phyloP scores from a whole-genome alignment of 2,888 invertebrate species.

The Mamestra brassicae region DNA sequence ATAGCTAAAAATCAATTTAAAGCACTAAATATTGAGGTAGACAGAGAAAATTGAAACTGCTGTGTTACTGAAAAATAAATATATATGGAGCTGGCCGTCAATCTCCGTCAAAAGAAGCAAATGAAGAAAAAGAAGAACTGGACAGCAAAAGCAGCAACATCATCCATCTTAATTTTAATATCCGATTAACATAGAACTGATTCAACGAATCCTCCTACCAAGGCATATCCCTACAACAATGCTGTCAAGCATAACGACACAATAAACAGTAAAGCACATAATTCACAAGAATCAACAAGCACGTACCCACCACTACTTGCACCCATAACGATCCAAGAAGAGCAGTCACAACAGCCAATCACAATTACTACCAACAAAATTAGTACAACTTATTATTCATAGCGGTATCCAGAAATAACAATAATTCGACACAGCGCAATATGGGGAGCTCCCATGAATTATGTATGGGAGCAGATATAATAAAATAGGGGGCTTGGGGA shows the following conservation, averaged over 20 bases:
- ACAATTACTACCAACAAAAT: constrained; percentile 63
- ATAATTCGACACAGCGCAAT: constrained; percentile 69
- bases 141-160: not conserved
- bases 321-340: constrained; percentile 21
- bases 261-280: constrained; percentile 7
- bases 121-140: not conserved
- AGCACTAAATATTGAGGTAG: not conserved
- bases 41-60: not conserved
- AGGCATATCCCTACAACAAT: not conserved
- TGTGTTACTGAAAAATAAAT: not conserved
- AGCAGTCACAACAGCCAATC: constrained; percentile 68
- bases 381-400: constrained; percentile 66
- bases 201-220: not conserved
- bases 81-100: not conserved
- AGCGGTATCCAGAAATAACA: constrained; percentile 69
- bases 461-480: constrained; percentile 80
- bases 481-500: constrained; percentile 72
- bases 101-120: not conserved
- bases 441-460: constrained; percentile 80
- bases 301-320: constrained; percentile 13
- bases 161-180: not conserved
- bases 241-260: not conserved
- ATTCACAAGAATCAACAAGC: constrained; percentile 25
- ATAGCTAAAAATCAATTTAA: not conserved
- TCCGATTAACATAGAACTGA: not conserved